Evolutionary conservation across 37 sponge, comb jelly and placozoan genomes (phyloP).

Genomic region (Spongia lamella): DNA sequence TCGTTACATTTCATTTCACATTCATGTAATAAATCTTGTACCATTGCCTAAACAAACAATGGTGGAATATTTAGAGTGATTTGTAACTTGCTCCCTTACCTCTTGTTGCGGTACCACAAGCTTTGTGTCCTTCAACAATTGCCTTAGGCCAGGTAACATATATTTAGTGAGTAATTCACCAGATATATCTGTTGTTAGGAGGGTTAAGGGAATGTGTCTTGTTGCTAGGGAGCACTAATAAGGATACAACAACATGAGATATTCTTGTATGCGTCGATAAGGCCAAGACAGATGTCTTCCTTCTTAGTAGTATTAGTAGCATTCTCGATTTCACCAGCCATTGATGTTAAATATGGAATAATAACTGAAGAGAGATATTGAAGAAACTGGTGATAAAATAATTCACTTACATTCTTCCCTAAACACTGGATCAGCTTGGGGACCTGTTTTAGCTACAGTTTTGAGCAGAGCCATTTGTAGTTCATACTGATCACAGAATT

Average conservation of each 20-base stretch:
- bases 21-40: conserved; percentile 25
- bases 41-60: conserved; percentile 12
- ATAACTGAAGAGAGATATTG: conserved; percentile 56
- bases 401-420: conserved; percentile 79
- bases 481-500: conserved; percentile 44
- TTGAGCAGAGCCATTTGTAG: conserved; percentile 60
- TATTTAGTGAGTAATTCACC: conserved; percentile 32
- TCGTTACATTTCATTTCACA: conserved; percentile 22
- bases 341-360: conserved; percentile 49
- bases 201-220: conserved; percentile 2
- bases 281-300: conserved; percentile 50
- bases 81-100: conserved; percentile 16
- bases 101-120: conserved; percentile 23
- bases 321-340: conserved; percentile 42
- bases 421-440: conserved; percentile 82
- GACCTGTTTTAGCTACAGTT: conserved; percentile 74
- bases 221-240: background rate
- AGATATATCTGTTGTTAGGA: conserved; percentile 44
- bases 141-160: conserved; percentile 59
- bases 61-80: background rate
- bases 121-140: conserved; percentile 36
- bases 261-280: conserved; percentile 74
- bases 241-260: conserved; percentile 89
- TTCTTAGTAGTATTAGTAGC: conserved; percentile 58
- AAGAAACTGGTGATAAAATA: background rate